Base-by-base conservation (phyloP, 2,888 invertebrate species). In the Aproaerema taeniolella region DNA sequence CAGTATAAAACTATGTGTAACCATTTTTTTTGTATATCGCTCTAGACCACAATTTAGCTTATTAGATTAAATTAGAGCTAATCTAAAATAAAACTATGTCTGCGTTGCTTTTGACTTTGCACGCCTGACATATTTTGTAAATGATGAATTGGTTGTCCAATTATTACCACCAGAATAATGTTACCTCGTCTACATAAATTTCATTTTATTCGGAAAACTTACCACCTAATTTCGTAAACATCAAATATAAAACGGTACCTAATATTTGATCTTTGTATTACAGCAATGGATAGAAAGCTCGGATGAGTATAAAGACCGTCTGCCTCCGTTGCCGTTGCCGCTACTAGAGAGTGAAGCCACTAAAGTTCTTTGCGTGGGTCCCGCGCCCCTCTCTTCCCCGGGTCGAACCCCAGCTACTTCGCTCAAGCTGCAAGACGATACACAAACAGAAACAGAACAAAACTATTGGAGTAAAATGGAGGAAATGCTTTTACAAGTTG, bases 321-420 rank as follows among this genome's bases (percentile, higher is more conserved):
- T 93, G 42, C 89, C 93, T 17, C 77, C 89, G 42, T 85, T 96
- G 51, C 94, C 95, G 8, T 78, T 96, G 45, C 96, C 96, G 2
- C 79, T 92, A 49, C 82, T 95, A 33, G 87, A 91, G 47, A 89
- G 88, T 52, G 89, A 91, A 42, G 88, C 89, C 10, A 91, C 93
- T 25, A 91, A 91, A 59, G 90, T 96, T 31, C 74, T 95, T 34
- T 88, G 92, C 43, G 90, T 90, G 20, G 90, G 90, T 2, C 81
- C 89, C 14, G 82, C 88, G 33, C 89, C 89, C 9, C 60, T 89
- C 33, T 80, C 88, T 6, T 79, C 88, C 14, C 87, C 89, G 15
- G 86, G 88, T n/a, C 88, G 89, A 44, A 65, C 75, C 31, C 78
- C 89, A 13, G 90, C 90, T 30, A 55, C 85, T 11, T 89, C 89